Percentiles rank a stretch among this genome's conserved stretches.
Conservation (phyloP, 2,113 vertebrate species). For the Lampris megalopsis region DNA sequence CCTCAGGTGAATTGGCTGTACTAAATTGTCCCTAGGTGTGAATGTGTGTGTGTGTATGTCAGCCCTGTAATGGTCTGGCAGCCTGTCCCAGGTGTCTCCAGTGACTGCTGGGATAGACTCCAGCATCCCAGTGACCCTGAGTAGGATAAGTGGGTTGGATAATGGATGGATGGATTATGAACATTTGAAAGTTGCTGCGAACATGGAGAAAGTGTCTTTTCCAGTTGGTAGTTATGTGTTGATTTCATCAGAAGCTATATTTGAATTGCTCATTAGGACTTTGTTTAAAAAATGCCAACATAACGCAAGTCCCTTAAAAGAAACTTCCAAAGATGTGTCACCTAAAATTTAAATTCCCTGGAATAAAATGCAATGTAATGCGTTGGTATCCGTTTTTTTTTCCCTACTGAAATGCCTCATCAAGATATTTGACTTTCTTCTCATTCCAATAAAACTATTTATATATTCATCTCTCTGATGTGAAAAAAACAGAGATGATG, state of each 20-base stretch:
- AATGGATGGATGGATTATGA: neutral
- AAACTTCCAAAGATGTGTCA: neutral
- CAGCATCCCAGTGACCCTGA: too few relatives aligned
- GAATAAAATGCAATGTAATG: too few relatives aligned
- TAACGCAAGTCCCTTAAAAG: neutral
- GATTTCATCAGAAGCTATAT: neutral
- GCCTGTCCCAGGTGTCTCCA: too few relatives aligned
- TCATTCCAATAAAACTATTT: slow-evolving; percentile 41
- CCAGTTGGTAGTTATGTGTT: neutral
- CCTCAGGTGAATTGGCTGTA: too few relatives aligned
- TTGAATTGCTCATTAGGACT: neutral
- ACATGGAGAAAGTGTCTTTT: neutral
- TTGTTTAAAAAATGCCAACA: too few relatives aligned
- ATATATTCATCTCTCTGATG: slow-evolving; percentile 26
- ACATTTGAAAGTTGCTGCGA: neutral
- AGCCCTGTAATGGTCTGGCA: too few relatives aligned
- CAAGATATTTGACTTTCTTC: slow-evolving; percentile 6
- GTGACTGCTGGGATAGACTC: too few relatives aligned
- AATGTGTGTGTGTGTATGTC: too few relatives aligned
- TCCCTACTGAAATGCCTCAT: neutral
- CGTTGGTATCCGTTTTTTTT: too few relatives aligned
- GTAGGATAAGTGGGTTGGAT: too few relatives aligned
- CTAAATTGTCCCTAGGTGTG: too few relatives aligned
- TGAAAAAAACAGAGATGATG: slow-evolving; percentile 4
- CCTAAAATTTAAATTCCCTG: neutral